These are phyloP conservation scores for Augochlora pura DNA, from an alignment of 1,140 invertebrate genomes.

Conservation along the genomic window DNA sequence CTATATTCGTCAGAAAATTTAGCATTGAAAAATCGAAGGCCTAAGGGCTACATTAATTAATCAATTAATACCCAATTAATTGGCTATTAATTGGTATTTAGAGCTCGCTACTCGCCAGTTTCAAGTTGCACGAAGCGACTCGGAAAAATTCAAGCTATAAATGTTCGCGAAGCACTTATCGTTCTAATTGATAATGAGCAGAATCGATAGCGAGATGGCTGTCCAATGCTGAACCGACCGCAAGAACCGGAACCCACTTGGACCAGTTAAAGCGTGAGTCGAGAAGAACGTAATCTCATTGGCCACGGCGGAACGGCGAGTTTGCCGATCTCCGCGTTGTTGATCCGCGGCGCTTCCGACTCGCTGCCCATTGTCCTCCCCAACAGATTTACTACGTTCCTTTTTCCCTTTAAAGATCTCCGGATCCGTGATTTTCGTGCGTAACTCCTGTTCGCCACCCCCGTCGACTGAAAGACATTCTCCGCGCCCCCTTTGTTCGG, in stretches of 20 bases:
- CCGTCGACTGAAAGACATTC: slow-evolving; percentile 19
- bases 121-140: too few species aligned
- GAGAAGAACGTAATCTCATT: slow-evolving; percentile 70
- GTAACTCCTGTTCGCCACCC: slow-evolving; percentile 43
- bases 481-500: slow-evolving; percentile 13
- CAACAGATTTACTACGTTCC: slow-evolving; percentile 66
- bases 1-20: too few species aligned
- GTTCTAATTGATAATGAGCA: too few species aligned
- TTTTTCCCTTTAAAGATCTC: slow-evolving; percentile 32
- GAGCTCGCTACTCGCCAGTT: too few species aligned
- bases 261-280: slow-evolving; percentile 50
- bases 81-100: too few species aligned
- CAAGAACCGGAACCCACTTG: slow-evolving; percentile 51
- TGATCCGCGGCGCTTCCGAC: slow-evolving; percentile 65
- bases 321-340: slow-evolving; percentile 59
- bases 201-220: neutral
- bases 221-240: slow-evolving; percentile 20
- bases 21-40: too few species aligned
- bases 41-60: too few species aligned
- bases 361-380: slow-evolving; percentile 64
- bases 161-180: too few species aligned
- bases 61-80: too few species aligned
- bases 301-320: slow-evolving; percentile 67
- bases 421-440: slow-evolving; percentile 68
- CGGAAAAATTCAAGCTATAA: too few species aligned